Evolutionary conservation across 2,797 vertebrate genomes (phyloP).

Genomic region (Megaceryle alcyon): DNA sequence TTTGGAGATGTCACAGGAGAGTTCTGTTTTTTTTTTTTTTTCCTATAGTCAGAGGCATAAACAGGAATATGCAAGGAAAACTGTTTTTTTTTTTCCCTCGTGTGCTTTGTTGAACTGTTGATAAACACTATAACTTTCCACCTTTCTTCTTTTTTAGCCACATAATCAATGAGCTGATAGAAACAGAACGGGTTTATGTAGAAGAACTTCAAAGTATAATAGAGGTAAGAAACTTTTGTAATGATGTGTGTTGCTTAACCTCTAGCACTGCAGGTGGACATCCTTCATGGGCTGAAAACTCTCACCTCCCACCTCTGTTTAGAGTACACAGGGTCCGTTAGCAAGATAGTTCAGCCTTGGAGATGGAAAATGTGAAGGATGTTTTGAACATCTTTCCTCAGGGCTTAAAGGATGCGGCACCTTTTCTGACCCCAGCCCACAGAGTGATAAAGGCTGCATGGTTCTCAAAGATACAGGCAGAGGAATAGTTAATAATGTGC

Average conservation of each 20-base stretch:
- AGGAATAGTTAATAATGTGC: not conserved
- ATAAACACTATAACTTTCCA: not conserved
- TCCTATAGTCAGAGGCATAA: not conserved
- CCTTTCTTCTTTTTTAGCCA: conserved; percentile 79
- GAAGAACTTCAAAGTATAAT: conserved; percentile 96
- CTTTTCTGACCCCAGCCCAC: not conserved
- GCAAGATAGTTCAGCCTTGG: not conserved
- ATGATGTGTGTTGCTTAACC: not conserved
- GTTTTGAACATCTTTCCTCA: not conserved
- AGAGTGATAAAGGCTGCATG: not conserved
- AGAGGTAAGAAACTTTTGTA: conserved; percentile 82
- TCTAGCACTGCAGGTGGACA: not conserved
- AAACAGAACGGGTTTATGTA: conserved; percentile 93
- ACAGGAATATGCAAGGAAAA: not conserved
- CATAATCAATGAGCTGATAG: conserved; percentile 93
- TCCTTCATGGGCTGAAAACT: not conserved
- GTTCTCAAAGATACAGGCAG: not conserved
- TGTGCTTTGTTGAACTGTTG: not conserved
- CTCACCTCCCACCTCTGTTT: not conserved
- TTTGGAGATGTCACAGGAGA: not conserved
- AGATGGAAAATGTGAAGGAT: not conserved
- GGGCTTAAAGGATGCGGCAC: not conserved
- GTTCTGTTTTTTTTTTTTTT: not conserved
- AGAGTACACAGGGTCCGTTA: not conserved
- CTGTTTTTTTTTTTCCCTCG: not conserved